A percentile compares a stretch with the other conserved stretches of the same genome.
phyloP scores from a whole-genome alignment of 2,113 vertebrate genomes.

The Acrocephalus arundinaceus region DNA sequence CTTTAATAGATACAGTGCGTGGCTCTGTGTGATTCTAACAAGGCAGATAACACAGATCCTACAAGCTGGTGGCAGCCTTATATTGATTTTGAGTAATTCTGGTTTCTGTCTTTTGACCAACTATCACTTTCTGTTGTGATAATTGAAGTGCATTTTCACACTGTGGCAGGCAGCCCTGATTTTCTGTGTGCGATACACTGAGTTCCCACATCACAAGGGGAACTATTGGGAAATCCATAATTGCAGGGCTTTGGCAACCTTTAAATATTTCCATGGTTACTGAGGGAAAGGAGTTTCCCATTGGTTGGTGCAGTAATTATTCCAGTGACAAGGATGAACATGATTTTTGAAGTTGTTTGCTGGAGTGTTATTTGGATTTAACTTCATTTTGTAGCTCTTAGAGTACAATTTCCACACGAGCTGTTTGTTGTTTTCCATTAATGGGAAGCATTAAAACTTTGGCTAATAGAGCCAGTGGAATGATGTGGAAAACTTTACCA shows the following conservation, averaged over 20 bases:
- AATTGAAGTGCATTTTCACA: slow-evolving; percentile 11
- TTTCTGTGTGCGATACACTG: neutral
- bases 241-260: slow-evolving; percentile 1
- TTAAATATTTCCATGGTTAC: slow-evolving; percentile 51
- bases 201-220: neutral
- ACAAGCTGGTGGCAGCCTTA: slow-evolving; percentile 8
- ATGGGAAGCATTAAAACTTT: neutral
- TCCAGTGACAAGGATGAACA: neutral
- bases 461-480: neutral
- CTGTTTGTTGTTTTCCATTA: neutral
- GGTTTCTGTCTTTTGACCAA: slow-evolving; percentile 6
- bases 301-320: slow-evolving; percentile 20
- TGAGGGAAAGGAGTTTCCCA: neutral
- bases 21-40: neutral
- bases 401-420: neutral
- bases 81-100: slow-evolving; percentile 26
- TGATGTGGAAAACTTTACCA: neutral
- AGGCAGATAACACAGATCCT: neutral
- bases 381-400: neutral
- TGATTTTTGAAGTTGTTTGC: slow-evolving; percentile 22
- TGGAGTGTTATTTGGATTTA: neutral
- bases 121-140: neutral
- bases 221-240: slow-evolving; percentile 33
- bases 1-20: neutral
- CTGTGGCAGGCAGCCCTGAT: neutral